Evolutionary conservation across 2,113 vertebrate genomes (phyloP).

Genomic region (Forbesichthys agassizii): DNA sequence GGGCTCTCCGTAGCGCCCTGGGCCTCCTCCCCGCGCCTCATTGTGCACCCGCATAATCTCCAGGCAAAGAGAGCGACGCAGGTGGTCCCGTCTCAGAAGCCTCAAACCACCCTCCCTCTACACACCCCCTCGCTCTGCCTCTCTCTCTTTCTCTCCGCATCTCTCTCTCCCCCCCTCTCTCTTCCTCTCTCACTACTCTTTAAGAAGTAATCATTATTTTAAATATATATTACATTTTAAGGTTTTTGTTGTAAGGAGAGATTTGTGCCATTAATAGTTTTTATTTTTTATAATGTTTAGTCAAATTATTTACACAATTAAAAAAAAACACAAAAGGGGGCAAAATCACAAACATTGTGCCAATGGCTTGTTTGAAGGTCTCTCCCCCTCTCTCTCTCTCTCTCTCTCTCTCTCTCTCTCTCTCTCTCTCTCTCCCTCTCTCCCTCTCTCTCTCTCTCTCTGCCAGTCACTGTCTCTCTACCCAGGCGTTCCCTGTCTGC

Average conservation of each 20-base stretch:
- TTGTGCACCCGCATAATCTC: constrained; percentile 77
- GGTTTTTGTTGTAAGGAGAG: too few species aligned
- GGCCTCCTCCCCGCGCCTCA: constrained; percentile 61
- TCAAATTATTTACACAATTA: too few species aligned
- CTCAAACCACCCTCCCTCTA: constrained; percentile 31
- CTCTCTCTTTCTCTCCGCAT: constrained; percentile 43
- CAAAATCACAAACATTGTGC: too few species aligned
- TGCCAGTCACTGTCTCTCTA: constrained; percentile 3
- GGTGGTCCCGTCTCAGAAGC: constrained; percentile 70
- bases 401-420: constrained; percentile 5
- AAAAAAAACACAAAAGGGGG: too few species aligned
- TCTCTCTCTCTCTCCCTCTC: neutral
- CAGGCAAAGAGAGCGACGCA: constrained; percentile 66
- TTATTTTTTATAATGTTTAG: too few species aligned
- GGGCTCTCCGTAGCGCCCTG: constrained; percentile 57
- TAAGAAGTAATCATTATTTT: too few species aligned
- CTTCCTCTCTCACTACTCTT: too few species aligned
- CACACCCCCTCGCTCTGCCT: constrained; percentile 66
- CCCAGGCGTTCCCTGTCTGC: too few species aligned
- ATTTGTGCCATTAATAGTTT: too few species aligned
- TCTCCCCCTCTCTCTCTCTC: constrained; percentile 49
- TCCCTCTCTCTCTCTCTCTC: constrained; percentile 10
- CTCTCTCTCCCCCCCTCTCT: constrained; percentile 35
- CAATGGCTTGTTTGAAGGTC: too few species aligned
- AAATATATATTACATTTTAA: too few species aligned